Percentiles rank a stretch among this genome's conserved stretches.
Conservation (phyloP, 2,888 invertebrate species). For the Lordiphosa fenestrarum region DNA sequence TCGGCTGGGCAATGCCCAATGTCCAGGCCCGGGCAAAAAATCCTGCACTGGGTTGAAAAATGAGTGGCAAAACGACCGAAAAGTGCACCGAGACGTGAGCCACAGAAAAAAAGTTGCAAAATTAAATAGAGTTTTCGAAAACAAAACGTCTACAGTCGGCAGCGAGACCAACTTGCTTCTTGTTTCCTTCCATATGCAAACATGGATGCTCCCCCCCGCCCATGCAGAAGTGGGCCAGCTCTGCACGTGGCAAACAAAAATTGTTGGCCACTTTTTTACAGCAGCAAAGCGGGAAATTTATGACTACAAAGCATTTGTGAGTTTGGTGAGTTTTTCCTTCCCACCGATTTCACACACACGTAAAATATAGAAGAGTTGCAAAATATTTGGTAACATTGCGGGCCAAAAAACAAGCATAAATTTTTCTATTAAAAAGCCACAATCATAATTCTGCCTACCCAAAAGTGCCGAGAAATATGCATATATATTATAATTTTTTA, state of each 20-base stretch:
- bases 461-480: constrained; percentile 38
- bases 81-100: constrained; percentile 51
- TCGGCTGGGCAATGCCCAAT: constrained; percentile 52
- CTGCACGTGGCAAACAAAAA: constrained; percentile 67
- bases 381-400: constrained; percentile 17
- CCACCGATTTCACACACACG: constrained; percentile 44
- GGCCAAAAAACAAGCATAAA: constrained; percentile 36
- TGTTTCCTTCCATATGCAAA: constrained; percentile 46
- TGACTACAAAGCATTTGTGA: constrained; percentile 61
- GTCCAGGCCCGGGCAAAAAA: constrained; percentile 25
- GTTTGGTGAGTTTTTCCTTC: constrained; percentile 51
- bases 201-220: not conserved
- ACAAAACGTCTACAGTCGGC: constrained; percentile 66
- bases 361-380: constrained; percentile 32
- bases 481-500: constrained; percentile 28
- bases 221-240: constrained; percentile 44
- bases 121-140: constrained; percentile 72
- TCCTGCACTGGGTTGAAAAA: constrained; percentile 55
- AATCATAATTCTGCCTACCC: constrained; percentile 46
- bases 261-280: constrained; percentile 64
- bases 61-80: constrained; percentile 28
- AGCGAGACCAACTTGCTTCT: constrained; percentile 9
- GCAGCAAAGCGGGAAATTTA: constrained; percentile 62
- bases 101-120: constrained; percentile 35
- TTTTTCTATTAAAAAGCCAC: constrained; percentile 56